These are phyloP conservation scores for Aurelia sp. DNA, from an alignment of 30 jellyfish, hydroid and myxozoan species.

Conservation along the genomic window DNA sequence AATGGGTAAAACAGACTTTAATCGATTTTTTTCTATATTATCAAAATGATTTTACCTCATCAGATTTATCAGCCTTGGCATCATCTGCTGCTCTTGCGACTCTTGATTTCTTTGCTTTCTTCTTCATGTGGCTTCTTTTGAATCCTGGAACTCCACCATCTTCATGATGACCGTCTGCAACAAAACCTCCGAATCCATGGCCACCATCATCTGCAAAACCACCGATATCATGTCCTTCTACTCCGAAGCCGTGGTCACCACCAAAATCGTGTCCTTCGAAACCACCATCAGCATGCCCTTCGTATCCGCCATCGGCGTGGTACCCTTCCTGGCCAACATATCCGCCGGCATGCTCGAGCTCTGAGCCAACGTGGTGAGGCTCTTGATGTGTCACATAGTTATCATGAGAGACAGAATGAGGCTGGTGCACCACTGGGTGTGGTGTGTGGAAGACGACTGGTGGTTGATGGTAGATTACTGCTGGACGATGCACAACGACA, in stretches of 20 bases:
- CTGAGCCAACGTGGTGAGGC: slow-evolving; percentile 86
- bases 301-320: slow-evolving; percentile 35
- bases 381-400: slow-evolving; percentile 79
- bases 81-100: slow-evolving; percentile 47
- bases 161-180: slow-evolving; percentile 10
- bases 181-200: slow-evolving; percentile 48
- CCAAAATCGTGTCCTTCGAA: slow-evolving; percentile 17
- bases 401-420: slow-evolving; percentile 84
- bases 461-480: slow-evolving; percentile 87
- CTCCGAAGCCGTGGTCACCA: slow-evolving; percentile 52
- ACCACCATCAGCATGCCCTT: slow-evolving; percentile 37
- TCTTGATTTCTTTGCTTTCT: slow-evolving; percentile 40
- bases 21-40: too few species aligned
- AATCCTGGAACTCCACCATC: slow-evolving; percentile 25
- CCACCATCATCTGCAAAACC: slow-evolving; percentile 26
- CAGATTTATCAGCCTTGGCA: slow-evolving; percentile 7
- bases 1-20: too few species aligned
- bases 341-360: slow-evolving; percentile 78
- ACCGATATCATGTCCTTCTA: slow-evolving; percentile 27
- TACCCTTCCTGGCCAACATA: slow-evolving; percentile 64
- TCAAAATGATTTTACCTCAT: too few species aligned
- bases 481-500: slow-evolving; percentile 91
- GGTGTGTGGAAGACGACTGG: slow-evolving; percentile 95
- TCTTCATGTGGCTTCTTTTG: slow-evolving; percentile 27
- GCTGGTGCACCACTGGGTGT: slow-evolving; percentile 86